Evolutionary conservation across 2,888 invertebrate genomes (phyloP).

Genomic region (Caradrina clavipalpis): DNA sequence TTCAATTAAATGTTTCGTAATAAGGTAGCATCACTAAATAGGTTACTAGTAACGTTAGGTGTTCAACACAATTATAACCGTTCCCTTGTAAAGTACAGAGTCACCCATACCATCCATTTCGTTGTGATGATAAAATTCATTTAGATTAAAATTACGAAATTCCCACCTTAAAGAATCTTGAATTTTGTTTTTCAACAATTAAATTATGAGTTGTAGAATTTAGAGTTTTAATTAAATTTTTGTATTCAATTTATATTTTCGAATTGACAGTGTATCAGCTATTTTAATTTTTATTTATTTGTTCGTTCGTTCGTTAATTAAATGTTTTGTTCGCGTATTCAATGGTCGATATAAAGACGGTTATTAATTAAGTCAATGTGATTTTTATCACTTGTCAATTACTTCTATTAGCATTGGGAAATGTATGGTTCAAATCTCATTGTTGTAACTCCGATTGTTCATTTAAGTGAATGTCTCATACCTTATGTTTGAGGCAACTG

Average conservation of each 20-base stretch:
- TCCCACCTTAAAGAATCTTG: slow-evolving; percentile 60
- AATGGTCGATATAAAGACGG: slow-evolving; percentile 1
- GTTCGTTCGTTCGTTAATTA: background rate
- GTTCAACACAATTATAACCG: slow-evolving; percentile 16
- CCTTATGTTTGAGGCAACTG: background rate
- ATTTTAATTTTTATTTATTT: background rate
- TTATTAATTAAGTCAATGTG: slow-evolving; percentile 18
- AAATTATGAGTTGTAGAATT: slow-evolving; percentile 44
- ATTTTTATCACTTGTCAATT: slow-evolving; percentile 43
- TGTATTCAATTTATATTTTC: slow-evolving; percentile 30
- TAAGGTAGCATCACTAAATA: slow-evolving; percentile 1
- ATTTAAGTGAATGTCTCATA: background rate
- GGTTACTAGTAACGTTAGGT: slow-evolving; percentile 16
- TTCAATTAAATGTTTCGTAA: slow-evolving; percentile 34
- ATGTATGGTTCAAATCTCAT: slow-evolving; percentile 26
- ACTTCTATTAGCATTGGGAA: slow-evolving; percentile 27
- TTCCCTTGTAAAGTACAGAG: slow-evolving; percentile 24
- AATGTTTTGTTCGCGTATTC: slow-evolving; percentile 17
- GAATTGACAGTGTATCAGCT: slow-evolving; percentile 20
- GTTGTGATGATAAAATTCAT: slow-evolving; percentile 38
- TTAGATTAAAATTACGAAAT: slow-evolving; percentile 63
- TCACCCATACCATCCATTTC: slow-evolving; percentile 29
- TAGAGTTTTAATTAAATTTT: slow-evolving; percentile 38
- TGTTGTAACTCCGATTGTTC: background rate
- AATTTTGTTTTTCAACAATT: slow-evolving; percentile 43